Conservation (phyloP, 2,113 vertebrate species). For the Microcebus tavaratra region DNA sequence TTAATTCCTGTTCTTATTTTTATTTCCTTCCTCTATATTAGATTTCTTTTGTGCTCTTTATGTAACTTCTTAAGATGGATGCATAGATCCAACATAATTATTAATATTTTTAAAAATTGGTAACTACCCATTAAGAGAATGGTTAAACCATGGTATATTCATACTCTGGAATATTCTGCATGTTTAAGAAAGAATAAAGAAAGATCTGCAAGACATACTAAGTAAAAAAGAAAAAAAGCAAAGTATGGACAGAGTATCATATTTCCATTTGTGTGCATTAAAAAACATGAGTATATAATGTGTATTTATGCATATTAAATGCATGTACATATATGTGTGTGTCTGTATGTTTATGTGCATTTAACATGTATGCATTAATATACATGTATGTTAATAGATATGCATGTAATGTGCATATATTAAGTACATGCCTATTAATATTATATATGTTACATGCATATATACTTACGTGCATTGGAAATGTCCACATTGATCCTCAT, state of each 20-base stretch:
- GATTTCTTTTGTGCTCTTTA: constrained; percentile 26
- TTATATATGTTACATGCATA: background rate
- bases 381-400: no score
- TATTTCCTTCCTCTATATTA: constrained; percentile 27
- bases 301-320: background rate
- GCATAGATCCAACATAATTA: background rate
- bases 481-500: background rate
- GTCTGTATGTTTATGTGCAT: no score
- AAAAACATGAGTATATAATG: background rate
- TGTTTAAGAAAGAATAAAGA: constrained; percentile 50
- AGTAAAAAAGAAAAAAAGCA: background rate
- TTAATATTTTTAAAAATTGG: constrained; percentile 22
- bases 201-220: background rate
- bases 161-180: background rate
- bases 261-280: background rate
- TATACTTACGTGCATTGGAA: constrained; percentile 24
- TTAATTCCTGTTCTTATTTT: constrained; percentile 14
- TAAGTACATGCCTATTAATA: no score
- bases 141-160: background rate
- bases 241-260: background rate
- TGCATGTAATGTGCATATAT: no score
- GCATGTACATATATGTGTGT: no score
- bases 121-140: background rate
- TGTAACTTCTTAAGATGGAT: constrained; percentile 10
- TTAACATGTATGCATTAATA: background rate